Evolutionary conservation across 2,888 invertebrate species (phyloP).

Genomic region (Stratiomys singularior): DNA sequence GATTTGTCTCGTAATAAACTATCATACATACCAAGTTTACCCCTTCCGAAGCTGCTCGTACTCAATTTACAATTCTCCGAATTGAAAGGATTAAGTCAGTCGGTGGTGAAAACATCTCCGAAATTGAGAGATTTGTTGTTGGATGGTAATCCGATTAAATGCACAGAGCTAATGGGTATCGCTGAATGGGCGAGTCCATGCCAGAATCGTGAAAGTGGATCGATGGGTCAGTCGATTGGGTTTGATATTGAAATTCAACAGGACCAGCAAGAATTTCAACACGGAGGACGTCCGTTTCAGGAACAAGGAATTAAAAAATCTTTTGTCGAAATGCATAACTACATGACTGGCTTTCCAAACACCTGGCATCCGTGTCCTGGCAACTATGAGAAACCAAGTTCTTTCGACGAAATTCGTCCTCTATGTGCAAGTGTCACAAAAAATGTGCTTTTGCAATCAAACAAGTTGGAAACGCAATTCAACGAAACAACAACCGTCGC

Average conservation of each 20-base stretch:
- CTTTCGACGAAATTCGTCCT: neutral
- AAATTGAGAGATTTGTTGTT: slow-evolving; percentile 62
- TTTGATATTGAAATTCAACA: neutral
- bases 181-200: slow-evolving; percentile 65
- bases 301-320: slow-evolving; percentile 57
- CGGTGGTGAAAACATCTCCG: slow-evolving; percentile 63
- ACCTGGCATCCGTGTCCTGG: slow-evolving; percentile 26
- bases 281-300: no score
- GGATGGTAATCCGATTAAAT: slow-evolving; percentile 64
- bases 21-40: slow-evolving; percentile 62
- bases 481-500: neutral
- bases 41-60: slow-evolving; percentile 61
- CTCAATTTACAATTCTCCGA: slow-evolving; percentile 62
- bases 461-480: slow-evolving; percentile 36
- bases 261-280: neutral
- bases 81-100: slow-evolving; percentile 62
- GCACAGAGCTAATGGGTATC: slow-evolving; percentile 63
- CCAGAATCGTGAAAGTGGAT: slow-evolving; percentile 51
- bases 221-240: neutral
- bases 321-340: slow-evolving; percentile 60
- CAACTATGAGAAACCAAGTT: neutral
- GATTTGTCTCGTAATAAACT: slow-evolving; percentile 64
- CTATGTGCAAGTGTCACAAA: slow-evolving; percentile 8
- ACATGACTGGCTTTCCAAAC: slow-evolving; percentile 57
- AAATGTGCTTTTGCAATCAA: neutral